Base-by-base conservation (phyloP, 2,113 vertebrate genomes). In the Taxidea taxus region DNA sequence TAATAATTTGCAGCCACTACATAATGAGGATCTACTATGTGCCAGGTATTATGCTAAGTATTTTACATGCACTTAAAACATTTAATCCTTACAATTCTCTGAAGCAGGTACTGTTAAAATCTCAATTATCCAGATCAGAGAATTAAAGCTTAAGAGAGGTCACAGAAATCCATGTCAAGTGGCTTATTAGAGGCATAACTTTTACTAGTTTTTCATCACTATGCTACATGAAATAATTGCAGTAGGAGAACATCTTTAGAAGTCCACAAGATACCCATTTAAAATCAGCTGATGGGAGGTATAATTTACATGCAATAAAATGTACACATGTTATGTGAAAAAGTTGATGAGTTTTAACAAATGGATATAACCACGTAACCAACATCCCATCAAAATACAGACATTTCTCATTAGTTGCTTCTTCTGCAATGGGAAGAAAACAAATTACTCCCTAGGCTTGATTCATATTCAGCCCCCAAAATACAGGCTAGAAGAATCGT, bases 21-120 rank as follows among this genome's bases (percentile, higher is more conserved):
- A 85, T 49, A 89, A 27, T 94, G 78, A 97, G 89, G 83, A 94
- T 96, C 95, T 97, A 97, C 77, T 94, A 83, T 87, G 42, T 97
- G 92, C 87, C 91, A 90, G 95, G 90, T 89, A 95, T 81, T 75
- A 3, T 87, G 60, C 47, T 66, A 84, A 84, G 25, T 77, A 90
- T 62, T 96, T 90, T 82, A 83, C 39, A 81, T 88, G 11, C 37
- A 91, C 77, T 96, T 95, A 27, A 87, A 74, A 88, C 83, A 10
- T 44, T 89, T 97, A 91, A 89, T 95, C 56, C 20, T 82, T 75
- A 66, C 15, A 87, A n/a, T 23, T 82, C 20, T 72, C 72, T 96
- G 49, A 77, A 94, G n/a, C 72, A 95, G 21, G 3, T 88, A 74
- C 13, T 93, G 27, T 80, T 92, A 95, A 96, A 94, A 86, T 82